Evolutionary conservation across 2,797 vertebrate genomes (phyloP).

Genomic region (Pachyuromys duprasi): DNA sequence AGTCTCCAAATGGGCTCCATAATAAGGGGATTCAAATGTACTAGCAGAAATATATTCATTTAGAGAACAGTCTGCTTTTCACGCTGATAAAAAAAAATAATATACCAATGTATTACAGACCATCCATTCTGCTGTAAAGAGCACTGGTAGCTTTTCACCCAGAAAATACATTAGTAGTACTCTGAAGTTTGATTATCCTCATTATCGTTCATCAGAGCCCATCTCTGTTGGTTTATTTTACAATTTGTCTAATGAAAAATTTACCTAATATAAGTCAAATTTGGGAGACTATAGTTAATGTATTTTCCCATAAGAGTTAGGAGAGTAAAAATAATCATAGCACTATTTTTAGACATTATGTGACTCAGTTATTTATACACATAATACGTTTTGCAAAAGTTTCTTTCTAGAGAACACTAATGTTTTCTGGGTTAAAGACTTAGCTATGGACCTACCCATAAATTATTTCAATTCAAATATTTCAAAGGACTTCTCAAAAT

Average conservation of each 20-base stretch:
- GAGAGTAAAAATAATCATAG: conserved; percentile 11
- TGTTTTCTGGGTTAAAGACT: conserved; percentile 44
- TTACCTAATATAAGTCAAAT: conserved; percentile 46
- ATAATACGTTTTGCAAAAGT: neutral
- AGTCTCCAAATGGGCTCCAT: too few species aligned
- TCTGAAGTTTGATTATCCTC: neutral
- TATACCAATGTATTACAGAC: neutral
- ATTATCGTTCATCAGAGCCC: neutral
- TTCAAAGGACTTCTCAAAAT: neutral
- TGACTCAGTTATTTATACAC: conserved; percentile 39
- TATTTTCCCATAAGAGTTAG: neutral
- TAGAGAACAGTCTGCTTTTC: neutral
- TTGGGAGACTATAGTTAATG: neutral
- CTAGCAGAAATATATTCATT: neutral
- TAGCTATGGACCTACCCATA: neutral
- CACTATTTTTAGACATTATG: conserved; percentile 30
- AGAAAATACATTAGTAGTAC: neutral
- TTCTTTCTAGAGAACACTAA: conserved; percentile 49
- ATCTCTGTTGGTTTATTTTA: neutral
- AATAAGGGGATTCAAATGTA: neutral
- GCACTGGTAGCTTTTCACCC: neutral
- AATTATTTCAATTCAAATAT: conserved; percentile 4
- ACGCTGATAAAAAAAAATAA: neutral
- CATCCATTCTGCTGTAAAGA: neutral
- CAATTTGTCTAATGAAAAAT: conserved; percentile 33